Base-by-base conservation (phyloP, 2,113 vertebrate species). In the Pampusana beccarii region DNA sequence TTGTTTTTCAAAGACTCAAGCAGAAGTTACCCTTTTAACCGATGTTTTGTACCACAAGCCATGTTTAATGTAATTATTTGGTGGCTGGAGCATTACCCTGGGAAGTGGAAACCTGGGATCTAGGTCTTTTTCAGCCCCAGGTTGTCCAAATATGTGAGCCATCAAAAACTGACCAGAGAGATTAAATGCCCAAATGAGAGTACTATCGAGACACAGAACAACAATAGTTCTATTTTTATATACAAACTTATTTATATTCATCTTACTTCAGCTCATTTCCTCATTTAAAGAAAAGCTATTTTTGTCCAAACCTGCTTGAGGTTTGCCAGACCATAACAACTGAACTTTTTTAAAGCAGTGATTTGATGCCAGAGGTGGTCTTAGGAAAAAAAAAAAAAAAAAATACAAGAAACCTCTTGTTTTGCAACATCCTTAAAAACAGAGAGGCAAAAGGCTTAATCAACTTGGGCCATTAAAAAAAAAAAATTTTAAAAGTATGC, bases 181-280 rank as follows among this genome's bases (percentile, higher is more conserved):
- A 31, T 88, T 67, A 80, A 74, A 23, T 33, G 19, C 15, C n/a
- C 20, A 19, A 86, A 93, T 53, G 12, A 61, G 38, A 80, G 7
- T 34, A 58, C 24, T 42, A 33, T 34, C 60, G 71, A 83, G 60
- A 77, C 56, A 36, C 1, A 83, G 51, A 73, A 5, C 26, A 94
- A 93, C 50, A 92, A 86, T 53, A 88, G 51, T 20, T 66, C 38
- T 93, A 81, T 95, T 95, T 95, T 95, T 77, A 54, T 48, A 46
- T 25, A 42, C 38, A 50, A n/a, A 60, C 9, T 77, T 92, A 93
- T 86, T 94, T 90, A 64, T 86, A 93, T 31, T 88, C 48, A 53
- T 51, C 38, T 90, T 83, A 60, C 34, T 61, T 92, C 79, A 73
- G 23, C 46, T 89, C 34, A 86, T 57, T 96, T 95, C 71, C 83